phyloP scores from a whole-genome alignment of 2,797 vertebrate genomes.

The Sternarchorhynchus goeldii region DNA sequence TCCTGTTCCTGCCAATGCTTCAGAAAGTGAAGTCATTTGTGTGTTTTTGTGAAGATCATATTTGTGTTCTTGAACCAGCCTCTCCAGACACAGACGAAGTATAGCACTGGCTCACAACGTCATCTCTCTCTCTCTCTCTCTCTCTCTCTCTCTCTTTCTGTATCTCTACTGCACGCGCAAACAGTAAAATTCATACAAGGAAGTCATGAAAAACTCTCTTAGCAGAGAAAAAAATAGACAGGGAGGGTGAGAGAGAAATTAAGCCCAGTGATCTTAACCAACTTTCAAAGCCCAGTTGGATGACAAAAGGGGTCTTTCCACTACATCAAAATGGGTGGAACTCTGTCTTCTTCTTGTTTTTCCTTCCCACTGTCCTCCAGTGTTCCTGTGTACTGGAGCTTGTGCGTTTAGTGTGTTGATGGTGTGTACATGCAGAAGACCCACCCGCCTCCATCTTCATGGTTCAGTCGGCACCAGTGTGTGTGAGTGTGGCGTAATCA shows the following conservation, averaged over 20 bases:
- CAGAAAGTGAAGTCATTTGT: neutral
- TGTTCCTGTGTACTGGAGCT: neutral
- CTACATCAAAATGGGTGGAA: slow-evolving; percentile 69
- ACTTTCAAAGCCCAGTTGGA: slow-evolving; percentile 71
- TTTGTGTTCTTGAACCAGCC: neutral
- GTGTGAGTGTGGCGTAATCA: slow-evolving; percentile 19
- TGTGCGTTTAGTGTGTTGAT: neutral
- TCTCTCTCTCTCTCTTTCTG: neutral
- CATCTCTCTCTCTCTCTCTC: neutral
- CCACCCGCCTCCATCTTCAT: neutral
- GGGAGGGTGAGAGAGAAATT: slow-evolving; percentile 36
- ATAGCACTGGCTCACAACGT: neutral
- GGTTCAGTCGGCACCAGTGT: neutral
- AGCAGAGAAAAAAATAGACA: neutral
- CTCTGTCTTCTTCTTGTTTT: slow-evolving; percentile 11
- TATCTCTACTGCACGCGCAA: slow-evolving; percentile 2
- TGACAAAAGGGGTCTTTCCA: slow-evolving; percentile 71
- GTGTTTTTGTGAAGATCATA: neutral
- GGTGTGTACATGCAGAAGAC: neutral
- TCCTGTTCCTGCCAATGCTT: no score
- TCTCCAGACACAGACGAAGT: neutral
- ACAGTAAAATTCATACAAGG: slow-evolving; percentile 39
- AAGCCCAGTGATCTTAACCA: slow-evolving; percentile 70
- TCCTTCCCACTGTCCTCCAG: neutral
- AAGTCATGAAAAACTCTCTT: slow-evolving; percentile 5